Evolutionary conservation across 2,797 vertebrate genomes (phyloP), one percentile per base, ranked within the genome.

Genomic region (Microctenopoma stevenorrisi): DNA sequence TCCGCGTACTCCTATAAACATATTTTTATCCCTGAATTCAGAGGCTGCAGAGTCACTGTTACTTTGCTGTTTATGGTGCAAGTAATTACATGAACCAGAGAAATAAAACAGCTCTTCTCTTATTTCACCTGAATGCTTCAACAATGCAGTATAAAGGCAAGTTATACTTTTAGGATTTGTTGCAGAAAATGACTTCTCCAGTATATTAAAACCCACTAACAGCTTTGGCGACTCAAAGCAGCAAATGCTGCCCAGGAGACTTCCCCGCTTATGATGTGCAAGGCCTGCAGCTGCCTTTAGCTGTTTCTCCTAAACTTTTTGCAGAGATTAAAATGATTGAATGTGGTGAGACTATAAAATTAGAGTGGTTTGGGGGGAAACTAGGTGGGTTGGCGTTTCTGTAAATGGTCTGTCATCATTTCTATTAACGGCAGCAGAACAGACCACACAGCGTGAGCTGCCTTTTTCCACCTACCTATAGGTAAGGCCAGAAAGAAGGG

Each of bases 401-500:
- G 94, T n/a, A 33, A 66, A 13, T 13, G 11, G 9, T 5, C 18
- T 2, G 22, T 50, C 33, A 30, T 13, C 15, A n/a, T 3, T 54
- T 33, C 60, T 2, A 46, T 68, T 13, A 25, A n/a, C 46, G 57
- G 3, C 43, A 49, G n/a, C n/a, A 0, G 3, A 51, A 49, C 12
- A 44, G 52, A 28, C 0, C 33, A 22, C 48, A 47, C n/a, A 30
- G 13, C 35, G 22, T 5, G 30, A 35, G 1, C 7, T 52, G 38
- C 67, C 38, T 26, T 28, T n/a, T 15, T 4, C 68, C 6, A 94
- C 96, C 93, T 93, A 98, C 96, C 96, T 81, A 98, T 94, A 0
- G 96, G 96, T 15, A 98, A 94, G 67, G 95, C 94, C 2, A 97
- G 95, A 91, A 98, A 98, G 94, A 98, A 98, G 25, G 96, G 96